phyloP scores from a whole-genome alignment of 37 sponge, comb jelly and placozoan genomes.

The Ianthella basta region DNA sequence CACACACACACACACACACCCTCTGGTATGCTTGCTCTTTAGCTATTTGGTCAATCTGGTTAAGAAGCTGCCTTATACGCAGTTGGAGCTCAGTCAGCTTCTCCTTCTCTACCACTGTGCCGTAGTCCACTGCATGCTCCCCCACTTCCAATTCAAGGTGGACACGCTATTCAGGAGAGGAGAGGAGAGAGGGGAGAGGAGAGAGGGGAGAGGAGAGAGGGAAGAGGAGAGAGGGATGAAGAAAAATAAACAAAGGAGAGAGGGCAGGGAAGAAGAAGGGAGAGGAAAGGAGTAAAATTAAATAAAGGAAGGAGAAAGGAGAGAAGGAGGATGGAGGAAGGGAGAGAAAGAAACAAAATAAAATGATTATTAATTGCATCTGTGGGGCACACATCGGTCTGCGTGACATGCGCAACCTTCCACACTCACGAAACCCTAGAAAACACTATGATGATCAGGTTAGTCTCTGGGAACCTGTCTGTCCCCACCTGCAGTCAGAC shows the following conservation, averaged over 20 bases:
- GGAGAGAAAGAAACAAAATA: not conserved
- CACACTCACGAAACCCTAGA: no score
- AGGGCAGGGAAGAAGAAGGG: no score
- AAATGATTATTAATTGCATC: not conserved
- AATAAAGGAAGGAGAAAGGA: not conserved
- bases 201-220: not conserved
- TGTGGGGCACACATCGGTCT: no score
- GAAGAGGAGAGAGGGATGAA: not conserved
- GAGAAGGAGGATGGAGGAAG: not conserved
- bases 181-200: not conserved
- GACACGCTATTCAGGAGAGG: constrained; percentile 62
- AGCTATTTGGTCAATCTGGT: constrained; percentile 96
- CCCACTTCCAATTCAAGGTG: constrained; percentile 87
- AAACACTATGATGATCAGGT: no score
- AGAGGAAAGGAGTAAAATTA: no score
- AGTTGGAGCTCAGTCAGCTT: constrained; percentile 96
- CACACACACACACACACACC: constrained; percentile 41
- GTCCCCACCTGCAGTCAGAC: no score
- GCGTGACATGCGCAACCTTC: no score
- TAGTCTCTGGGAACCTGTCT: no score
- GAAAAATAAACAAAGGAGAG: not conserved
- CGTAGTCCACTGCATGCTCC: constrained; percentile 97
- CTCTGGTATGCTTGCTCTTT: constrained; percentile 98
- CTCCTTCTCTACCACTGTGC: constrained; percentile 91
- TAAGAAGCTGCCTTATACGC: constrained; percentile 89